Percentiles rank a stretch among this genome's conserved stretches.
These are phyloP conservation scores for Hafferia zeledoni DNA, from an alignment of 2,797 vertebrate species.

Conservation along the genomic window DNA sequence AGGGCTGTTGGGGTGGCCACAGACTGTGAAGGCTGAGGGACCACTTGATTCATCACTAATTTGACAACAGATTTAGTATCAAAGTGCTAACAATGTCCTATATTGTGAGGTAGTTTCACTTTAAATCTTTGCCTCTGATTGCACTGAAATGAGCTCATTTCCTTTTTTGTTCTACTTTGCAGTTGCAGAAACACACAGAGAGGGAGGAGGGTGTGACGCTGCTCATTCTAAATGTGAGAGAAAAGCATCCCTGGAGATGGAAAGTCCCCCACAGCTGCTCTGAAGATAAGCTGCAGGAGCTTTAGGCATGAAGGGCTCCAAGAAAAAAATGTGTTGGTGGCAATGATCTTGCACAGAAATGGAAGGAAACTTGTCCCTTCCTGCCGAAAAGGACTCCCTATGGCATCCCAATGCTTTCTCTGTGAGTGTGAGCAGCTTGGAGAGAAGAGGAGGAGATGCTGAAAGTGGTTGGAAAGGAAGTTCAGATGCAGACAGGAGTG, in stretches of 20 bases:
- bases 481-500: neutral
- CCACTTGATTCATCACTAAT: neutral
- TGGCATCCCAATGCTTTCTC: neutral
- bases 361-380: neutral
- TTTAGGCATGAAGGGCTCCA: neutral
- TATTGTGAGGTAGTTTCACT: neutral
- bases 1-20: neutral
- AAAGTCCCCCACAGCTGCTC: neutral
- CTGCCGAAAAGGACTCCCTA: neutral
- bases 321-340: neutral
- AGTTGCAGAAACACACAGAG: neutral
- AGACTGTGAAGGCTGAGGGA: neutral
- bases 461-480: neutral
- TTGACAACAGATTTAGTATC: neutral
- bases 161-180: neutral
- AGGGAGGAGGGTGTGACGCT: neutral
- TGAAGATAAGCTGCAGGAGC: neutral
- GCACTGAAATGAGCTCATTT: neutral
- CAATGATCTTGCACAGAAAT: neutral
- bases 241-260: neutral
- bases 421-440: rapidly evolving
- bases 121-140: neutral
- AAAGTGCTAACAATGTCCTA: neutral
- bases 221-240: neutral
- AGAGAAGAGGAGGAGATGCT: neutral